Percentiles rank a stretch among this genome's conserved stretches.
Evolutionary conservation across 2,113 vertebrate genomes (phyloP).

Genomic region (Rhynchomys soricoides): DNA sequence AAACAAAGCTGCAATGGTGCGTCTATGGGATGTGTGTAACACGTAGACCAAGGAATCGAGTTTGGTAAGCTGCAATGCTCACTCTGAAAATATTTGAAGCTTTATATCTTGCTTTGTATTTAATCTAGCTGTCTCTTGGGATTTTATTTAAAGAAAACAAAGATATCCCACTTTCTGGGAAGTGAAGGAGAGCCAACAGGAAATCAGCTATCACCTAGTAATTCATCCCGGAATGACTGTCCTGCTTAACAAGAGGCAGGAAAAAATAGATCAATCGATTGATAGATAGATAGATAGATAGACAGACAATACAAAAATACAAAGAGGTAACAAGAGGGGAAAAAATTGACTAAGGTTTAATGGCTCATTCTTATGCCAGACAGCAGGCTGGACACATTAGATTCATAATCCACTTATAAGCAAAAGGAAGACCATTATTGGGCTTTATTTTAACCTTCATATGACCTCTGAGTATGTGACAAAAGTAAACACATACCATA

Average conservation of each 20-base stretch:
- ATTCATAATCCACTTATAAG: background rate
- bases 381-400: background rate
- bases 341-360: constrained; percentile 6
- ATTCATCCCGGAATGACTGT: background rate
- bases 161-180: constrained; percentile 5
- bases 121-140: constrained; percentile 17
- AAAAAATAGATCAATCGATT: too few relatives aligned
- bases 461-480: background rate
- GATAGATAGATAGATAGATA: too few relatives aligned
- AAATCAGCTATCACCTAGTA: background rate
- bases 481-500: background rate
- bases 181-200: constrained; percentile 27
- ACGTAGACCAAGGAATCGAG: background rate
- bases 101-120: background rate
- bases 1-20: background rate
- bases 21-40: background rate
- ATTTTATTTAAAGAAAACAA: constrained; percentile 55
- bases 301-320: too few relatives aligned
- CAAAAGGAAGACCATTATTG: background rate
- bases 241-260: background rate
- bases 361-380: background rate
- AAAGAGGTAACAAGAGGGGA: background rate
- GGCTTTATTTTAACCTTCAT: background rate
- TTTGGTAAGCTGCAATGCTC: background rate
- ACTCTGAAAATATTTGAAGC: constrained; percentile 21